Evolutionary conservation across 2,888 invertebrate genomes (phyloP).

Genomic region (Coleophora deauratella): DNA sequence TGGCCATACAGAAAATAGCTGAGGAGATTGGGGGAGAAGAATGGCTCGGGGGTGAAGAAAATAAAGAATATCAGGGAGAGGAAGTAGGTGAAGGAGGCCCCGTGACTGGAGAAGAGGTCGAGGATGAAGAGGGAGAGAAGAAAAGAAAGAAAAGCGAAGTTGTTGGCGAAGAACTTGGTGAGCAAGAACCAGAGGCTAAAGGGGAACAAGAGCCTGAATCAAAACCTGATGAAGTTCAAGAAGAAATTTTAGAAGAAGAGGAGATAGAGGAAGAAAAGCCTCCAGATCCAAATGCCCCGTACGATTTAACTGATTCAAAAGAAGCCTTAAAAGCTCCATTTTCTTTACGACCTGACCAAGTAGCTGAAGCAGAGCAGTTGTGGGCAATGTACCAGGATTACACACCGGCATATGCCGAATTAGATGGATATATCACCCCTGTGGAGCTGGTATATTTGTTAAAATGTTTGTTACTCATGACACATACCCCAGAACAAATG

Average conservation of each 20-base stretch:
- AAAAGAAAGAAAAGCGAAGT: slow-evolving; percentile 22
- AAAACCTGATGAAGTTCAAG: slow-evolving; percentile 24
- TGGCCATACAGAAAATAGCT: slow-evolving; percentile 4
- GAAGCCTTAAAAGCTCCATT: slow-evolving; percentile 51
- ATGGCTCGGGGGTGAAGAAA: slow-evolving; percentile 1
- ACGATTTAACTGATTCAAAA: slow-evolving; percentile 46
- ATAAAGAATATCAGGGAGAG: neutral
- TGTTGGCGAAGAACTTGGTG: slow-evolving; percentile 22
- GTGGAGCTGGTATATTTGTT: slow-evolving; percentile 59
- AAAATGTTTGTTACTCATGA: slow-evolving; percentile 48
- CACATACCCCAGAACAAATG: slow-evolving; percentile 54
- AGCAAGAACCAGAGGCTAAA: slow-evolving; percentile 20
- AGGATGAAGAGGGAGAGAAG: slow-evolving; percentile 18
- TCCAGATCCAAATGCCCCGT: slow-evolving; percentile 59
- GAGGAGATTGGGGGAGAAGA: slow-evolving; percentile 1
- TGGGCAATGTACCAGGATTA: slow-evolving; percentile 58
- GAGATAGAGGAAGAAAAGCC: slow-evolving; percentile 46
- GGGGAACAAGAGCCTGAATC: slow-evolving; percentile 7
- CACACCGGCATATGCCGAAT: slow-evolving; percentile 55
- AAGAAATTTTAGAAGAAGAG: slow-evolving; percentile 39
- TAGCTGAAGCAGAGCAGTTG: slow-evolving; percentile 54
- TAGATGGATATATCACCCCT: slow-evolving; percentile 51
- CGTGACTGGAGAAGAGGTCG: slow-evolving; percentile 17
- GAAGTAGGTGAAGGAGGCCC: slow-evolving; percentile 6
- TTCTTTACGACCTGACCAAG: slow-evolving; percentile 50